A percentile compares a stretch with the other conserved stretches of the same genome.
Evolutionary conservation across 1,140 invertebrate genomes (phyloP).

Genomic region (Bathynomus jamesi): DNA sequence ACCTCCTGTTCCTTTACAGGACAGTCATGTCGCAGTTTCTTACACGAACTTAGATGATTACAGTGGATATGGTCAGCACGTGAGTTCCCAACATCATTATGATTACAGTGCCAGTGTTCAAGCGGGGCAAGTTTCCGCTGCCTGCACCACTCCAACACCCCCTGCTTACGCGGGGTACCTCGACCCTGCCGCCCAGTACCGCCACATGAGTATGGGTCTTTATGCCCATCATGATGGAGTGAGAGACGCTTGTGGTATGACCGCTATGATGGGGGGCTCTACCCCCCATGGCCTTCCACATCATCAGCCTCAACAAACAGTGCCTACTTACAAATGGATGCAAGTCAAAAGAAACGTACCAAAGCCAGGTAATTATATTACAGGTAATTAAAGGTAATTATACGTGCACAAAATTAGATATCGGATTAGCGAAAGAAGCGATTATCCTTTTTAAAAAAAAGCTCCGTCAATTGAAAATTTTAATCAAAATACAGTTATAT

Average conservation of each 20-base stretch:
- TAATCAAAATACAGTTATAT: no score
- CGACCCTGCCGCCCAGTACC: conserved; percentile 37
- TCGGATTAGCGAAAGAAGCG: no score
- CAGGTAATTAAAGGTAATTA: no score
- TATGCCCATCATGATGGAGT: conserved; percentile 37
- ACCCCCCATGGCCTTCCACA: conserved; percentile 32
- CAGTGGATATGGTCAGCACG: conserved; percentile 35
- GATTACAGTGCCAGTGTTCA: conserved; percentile 13
- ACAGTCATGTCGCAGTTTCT: conserved; percentile 45
- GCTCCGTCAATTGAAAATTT: no score
- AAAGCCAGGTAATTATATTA: conserved; percentile 76
- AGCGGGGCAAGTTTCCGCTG: conserved; percentile 16
- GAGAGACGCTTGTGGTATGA: conserved; percentile 37
- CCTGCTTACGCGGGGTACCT: conserved; percentile 37
- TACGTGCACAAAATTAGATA: no score
- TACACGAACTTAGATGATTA: conserved; percentile 81
- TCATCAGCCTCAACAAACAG: conserved; percentile 42
- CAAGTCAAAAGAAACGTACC: conserved; percentile 91
- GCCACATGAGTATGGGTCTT: conserved; percentile 36
- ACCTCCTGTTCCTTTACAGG: conserved; percentile 19
- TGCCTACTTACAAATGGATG: conserved; percentile 96
- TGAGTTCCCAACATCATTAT: conserved; percentile 17
- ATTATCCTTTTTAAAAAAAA: no score
- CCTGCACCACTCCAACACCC: conserved; percentile 39
- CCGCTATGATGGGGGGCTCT: conserved; percentile 37